Evolutionary conservation across 1,140 invertebrate species (phyloP), one percentile per base, ranked within the genome.

Genomic region (Diachasmimorpha longicaudata): DNA sequence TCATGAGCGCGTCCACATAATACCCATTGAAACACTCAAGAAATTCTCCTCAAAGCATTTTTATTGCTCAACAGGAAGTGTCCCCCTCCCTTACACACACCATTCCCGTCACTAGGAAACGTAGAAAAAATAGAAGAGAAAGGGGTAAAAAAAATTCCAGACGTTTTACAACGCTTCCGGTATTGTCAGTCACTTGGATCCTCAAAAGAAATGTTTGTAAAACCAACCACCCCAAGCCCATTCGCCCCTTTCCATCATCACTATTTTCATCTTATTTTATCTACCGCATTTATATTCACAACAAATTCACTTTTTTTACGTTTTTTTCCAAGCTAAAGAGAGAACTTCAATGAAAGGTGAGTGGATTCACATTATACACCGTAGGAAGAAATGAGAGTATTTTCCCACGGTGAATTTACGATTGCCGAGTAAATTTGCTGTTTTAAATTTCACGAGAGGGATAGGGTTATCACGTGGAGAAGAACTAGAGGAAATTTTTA

Each of bases 261-360:
- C 21, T 70, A 14, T 14, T 13, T 11, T n/a, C 16, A 70, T 19
- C 42, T 70, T 42, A 48, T 70, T 46, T 48, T 25, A 37, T 44
- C 37, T 44, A 16, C 23, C 68, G 8, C 19, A 25, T 48, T 70
- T 31, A 48, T 10, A 10, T 55, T 19, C 46, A 31, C 16, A 36
- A 52, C 70, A 31, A 52, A 23, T 55, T 72, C 25, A 55, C 48
- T 55, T 72, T 52, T n/a, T 72, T 37, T 16, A 23, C 46, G 14
- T 72, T 63, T 63, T 63, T 16, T 55, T 8, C 48, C 6, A 8
- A 9, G 21, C 23, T 25, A 63, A 63, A 23, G 23, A 66, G 52
- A 73, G 71, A 66, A 42, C 55, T 23, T 63, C 58, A 52, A 73
- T 63, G 52, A 73, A 73, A 73, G 71, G 71, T 42, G 36, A 73